phyloP scores from a whole-genome alignment of 1,140 invertebrate species.

The Halesus radiatus region DNA sequence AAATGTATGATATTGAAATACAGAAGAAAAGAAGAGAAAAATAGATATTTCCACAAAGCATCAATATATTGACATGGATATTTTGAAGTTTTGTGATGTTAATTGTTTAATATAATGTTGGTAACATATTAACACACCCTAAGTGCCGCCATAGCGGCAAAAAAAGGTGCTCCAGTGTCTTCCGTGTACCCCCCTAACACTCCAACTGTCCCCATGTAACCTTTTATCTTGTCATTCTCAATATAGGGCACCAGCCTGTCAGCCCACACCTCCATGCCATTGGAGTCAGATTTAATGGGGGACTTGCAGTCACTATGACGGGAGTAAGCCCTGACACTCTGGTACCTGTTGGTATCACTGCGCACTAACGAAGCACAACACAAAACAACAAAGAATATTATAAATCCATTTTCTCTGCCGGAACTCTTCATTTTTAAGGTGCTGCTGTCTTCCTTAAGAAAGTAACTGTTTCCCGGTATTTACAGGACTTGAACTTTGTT shows the following conservation, averaged over 20 bases:
- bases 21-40: no score
- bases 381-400: constrained; percentile 1
- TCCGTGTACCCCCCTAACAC: constrained; percentile 32
- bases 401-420: neutral
- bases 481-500: no score
- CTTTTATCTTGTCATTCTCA: constrained; percentile 13
- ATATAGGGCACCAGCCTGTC: neutral
- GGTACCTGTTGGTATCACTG: neutral
- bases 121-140: constrained; percentile 18
- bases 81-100: no score
- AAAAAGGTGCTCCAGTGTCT: constrained; percentile 27
- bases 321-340: neutral
- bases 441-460: no score
- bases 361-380: neutral
- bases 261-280: neutral
- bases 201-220: constrained; percentile 44
- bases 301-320: neutral
- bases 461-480: no score
- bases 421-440: neutral
- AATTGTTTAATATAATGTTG: no score
- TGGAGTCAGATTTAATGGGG: neutral
- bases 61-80: no score
- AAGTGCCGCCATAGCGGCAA: constrained; percentile 43
- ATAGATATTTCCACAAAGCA: no score
- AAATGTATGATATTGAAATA: no score